Percentiles rank a stretch among this genome's conserved stretches.
These are phyloP conservation scores for Calycopis cecrops DNA, from an alignment of 1,140 invertebrate species.

Conservation along the genomic window DNA sequence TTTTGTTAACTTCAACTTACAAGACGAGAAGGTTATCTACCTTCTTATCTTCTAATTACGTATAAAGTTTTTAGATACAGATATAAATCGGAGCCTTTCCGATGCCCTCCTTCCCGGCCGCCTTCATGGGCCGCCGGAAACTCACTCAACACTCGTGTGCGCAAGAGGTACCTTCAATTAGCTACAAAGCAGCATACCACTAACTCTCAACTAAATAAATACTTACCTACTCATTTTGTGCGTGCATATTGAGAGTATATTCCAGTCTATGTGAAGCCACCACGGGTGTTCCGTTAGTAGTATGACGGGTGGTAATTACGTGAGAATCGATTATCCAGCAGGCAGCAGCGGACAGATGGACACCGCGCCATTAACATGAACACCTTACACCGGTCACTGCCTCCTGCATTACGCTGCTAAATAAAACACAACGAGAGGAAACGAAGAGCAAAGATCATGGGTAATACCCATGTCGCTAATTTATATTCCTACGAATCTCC, in stretches of 20 bases:
- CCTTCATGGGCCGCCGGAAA: no score
- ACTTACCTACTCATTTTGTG: background rate
- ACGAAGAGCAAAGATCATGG: no score
- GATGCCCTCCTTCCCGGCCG: no score
- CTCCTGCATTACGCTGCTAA: slow-evolving; percentile 10
- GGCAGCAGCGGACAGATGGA: slow-evolving; percentile 27
- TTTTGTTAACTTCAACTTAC: background rate
- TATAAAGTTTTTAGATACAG: no score
- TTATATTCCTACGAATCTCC: no score
- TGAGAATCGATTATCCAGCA: slow-evolving; percentile 36
- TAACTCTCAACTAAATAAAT: slow-evolving; percentile 2
- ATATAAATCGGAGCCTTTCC: no score
- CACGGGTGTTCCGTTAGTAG: slow-evolving; percentile 28
- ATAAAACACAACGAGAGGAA: background rate
- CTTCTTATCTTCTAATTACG: no score
- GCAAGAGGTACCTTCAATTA: no score
- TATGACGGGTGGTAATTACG: slow-evolving; percentile 34
- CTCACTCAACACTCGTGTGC: no score
- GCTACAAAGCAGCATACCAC: no score
- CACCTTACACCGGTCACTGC: slow-evolving; percentile 32
- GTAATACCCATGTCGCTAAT: no score
- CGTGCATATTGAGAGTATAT: slow-evolving; percentile 13
- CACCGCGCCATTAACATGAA: slow-evolving; percentile 46
- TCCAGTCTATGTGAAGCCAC: background rate
- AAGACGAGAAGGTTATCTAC: no score